These are phyloP conservation scores for Megaleporinus macrocephalus DNA, from an alignment of 2,113 vertebrate genomes.

Conservation along the genomic window DNA sequence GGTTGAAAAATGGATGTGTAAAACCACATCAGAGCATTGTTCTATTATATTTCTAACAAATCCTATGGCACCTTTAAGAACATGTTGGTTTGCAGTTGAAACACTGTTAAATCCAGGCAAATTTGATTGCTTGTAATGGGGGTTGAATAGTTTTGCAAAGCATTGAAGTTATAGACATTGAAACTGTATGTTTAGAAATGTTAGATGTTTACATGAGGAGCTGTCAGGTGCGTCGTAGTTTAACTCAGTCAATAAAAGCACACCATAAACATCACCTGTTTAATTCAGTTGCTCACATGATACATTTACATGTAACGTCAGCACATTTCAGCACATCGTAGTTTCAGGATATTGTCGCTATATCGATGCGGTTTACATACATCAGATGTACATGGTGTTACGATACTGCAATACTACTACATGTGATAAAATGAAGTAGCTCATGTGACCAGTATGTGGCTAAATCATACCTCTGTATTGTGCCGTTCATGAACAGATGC, in stretches of 20 bases:
- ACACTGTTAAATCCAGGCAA: no score
- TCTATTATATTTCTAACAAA: no score
- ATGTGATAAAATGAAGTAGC: constrained; percentile 9
- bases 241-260: neutral
- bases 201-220: no score
- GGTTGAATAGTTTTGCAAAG: no score
- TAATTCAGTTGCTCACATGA: constrained; percentile 43
- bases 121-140: no score
- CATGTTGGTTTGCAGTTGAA: no score
- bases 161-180: no score
- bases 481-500: constrained; percentile 15
- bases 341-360: constrained; percentile 12
- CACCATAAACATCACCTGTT: constrained; percentile 37
- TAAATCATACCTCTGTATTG: neutral
- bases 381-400: constrained; percentile 22
- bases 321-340: constrained; percentile 41
- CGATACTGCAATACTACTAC: constrained; percentile 22
- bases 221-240: no score
- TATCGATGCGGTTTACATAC: constrained; percentile 36
- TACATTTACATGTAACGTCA: constrained; percentile 41
- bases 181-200: no score
- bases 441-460: constrained; percentile 2
- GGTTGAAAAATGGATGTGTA: no score
- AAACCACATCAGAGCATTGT: no score
- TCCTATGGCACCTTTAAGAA: no score